Conservation (phyloP, 37 sponge, comb jelly and placozoan genomes). For the Aplysina aerophoba region DNA sequence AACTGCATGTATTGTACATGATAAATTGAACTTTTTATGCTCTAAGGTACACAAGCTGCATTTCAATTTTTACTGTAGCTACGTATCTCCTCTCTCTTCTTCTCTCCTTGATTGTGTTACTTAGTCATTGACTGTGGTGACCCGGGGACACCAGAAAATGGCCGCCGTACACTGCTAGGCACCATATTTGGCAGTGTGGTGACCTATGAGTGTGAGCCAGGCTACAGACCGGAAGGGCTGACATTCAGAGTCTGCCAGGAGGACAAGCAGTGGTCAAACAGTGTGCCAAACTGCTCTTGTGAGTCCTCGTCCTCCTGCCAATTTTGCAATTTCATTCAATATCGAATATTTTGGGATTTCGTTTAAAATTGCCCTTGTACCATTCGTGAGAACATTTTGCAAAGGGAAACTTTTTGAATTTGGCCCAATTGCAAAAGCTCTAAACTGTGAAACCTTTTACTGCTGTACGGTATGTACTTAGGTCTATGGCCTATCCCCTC, state of each 20-base stretch:
- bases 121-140: constrained; percentile 48
- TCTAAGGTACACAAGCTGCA: not conserved
- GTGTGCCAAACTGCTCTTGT: not conserved
- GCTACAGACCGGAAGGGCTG: constrained; percentile 15
- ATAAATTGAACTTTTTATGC: not conserved
- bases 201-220: constrained; percentile 50
- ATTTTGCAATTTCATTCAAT: no score
- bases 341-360: no score
- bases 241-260: constrained; percentile 44
- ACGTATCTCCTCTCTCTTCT: no score
- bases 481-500: no score
- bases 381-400: no score
- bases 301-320: no score
- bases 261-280: constrained; percentile 50
- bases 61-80: no score
- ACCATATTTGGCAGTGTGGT: constrained; percentile 48
- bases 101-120: not conserved
- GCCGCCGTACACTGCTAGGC: not conserved
- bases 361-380: no score
- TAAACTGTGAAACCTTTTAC: no score
- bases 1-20: not conserved
- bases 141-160: constrained; percentile 17
- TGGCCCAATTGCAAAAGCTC: no score
- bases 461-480: no score
- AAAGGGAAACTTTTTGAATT: no score